phyloP scores from a whole-genome alignment of 2,797 vertebrate species.

The Pseudochirops corinnae region DNA sequence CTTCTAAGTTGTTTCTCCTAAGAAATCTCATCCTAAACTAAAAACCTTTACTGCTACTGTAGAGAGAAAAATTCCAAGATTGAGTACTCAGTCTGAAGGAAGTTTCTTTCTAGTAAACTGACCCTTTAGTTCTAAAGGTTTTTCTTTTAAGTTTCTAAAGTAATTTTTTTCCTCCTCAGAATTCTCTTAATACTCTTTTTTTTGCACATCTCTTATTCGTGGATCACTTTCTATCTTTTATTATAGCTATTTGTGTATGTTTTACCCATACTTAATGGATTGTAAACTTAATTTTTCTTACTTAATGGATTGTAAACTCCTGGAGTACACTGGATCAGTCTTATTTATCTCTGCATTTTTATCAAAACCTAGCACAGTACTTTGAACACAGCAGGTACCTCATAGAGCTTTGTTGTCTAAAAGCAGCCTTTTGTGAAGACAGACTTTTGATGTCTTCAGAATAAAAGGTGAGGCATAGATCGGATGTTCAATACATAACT shows the following conservation, averaged over 20 bases:
- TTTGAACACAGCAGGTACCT: neutral
- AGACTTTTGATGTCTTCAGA: neutral
- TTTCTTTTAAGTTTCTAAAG: neutral
- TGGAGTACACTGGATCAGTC: neutral
- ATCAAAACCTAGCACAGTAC: neutral
- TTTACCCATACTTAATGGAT: too few relatives aligned
- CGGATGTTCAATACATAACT: neutral
- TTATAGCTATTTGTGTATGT: too few relatives aligned
- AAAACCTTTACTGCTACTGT: conserved; percentile 4
- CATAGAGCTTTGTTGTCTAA: neutral
- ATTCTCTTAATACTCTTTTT: neutral
- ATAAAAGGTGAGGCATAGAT: neutral
- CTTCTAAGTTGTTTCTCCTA: neutral
- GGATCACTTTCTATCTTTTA: neutral
- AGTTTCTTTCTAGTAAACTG: conserved; percentile 48
- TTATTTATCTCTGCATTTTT: neutral
- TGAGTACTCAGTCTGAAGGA: conserved; percentile 21
- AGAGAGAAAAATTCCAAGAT: neutral
- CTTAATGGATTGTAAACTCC: neutral
- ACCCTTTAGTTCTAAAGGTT: conserved; percentile 42
- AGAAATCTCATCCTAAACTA: conserved; percentile 1
- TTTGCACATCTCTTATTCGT: neutral
- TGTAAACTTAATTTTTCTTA: too few relatives aligned
- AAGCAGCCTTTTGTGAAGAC: neutral
- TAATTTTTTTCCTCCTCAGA: neutral